Percentiles rank a stretch among this genome's conserved stretches.
phyloP scores from a whole-genome alignment of 2,888 invertebrate genomes.

The Malachius bipustulatus region DNA sequence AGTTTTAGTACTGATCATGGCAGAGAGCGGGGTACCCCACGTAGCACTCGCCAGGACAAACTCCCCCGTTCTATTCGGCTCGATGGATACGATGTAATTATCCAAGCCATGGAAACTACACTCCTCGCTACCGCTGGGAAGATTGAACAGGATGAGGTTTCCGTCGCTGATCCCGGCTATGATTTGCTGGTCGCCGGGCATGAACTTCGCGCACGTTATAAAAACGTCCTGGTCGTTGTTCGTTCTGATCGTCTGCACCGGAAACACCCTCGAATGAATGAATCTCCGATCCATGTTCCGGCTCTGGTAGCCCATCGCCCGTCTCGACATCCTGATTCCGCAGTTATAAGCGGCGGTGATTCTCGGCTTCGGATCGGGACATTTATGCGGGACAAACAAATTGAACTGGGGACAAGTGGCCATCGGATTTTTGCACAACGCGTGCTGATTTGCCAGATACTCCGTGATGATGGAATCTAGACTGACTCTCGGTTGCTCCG shows the following conservation, averaged over 20 bases:
- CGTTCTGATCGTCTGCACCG: conserved; percentile 58
- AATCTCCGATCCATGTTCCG: conserved; percentile 64
- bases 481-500: conserved; percentile 44
- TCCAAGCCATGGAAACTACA: conserved; percentile 70
- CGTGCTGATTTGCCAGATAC: conserved; percentile 94
- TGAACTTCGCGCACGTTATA: conserved; percentile 50
- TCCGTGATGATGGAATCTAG: conserved; percentile 91
- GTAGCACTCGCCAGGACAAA: conserved; percentile 73
- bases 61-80: conserved; percentile 59
- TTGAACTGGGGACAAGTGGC: conserved; percentile 96
- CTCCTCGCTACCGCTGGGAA: conserved; percentile 73
- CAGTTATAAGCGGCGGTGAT: conserved; percentile 59
- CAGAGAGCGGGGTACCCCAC: conserved; percentile 74
- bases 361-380: conserved; percentile 74
- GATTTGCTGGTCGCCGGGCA: conserved; percentile 39
- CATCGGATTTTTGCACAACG: conserved; percentile 95
- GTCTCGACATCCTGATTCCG: conserved; percentile 47
- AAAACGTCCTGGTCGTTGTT: conserved; percentile 60
- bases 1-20: conserved; percentile 63
- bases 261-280: conserved; percentile 73
- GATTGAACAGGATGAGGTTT: conserved; percentile 78
- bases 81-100: conserved; percentile 72
- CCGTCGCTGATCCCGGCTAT: conserved; percentile 85
- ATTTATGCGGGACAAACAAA: conserved; percentile 89
- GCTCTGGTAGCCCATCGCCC: conserved; percentile 44